Percentiles rank a stretch among this genome's conserved stretches.
Conservation (phyloP, 2,888 invertebrate species). For the Lasius platythorax region DNA sequence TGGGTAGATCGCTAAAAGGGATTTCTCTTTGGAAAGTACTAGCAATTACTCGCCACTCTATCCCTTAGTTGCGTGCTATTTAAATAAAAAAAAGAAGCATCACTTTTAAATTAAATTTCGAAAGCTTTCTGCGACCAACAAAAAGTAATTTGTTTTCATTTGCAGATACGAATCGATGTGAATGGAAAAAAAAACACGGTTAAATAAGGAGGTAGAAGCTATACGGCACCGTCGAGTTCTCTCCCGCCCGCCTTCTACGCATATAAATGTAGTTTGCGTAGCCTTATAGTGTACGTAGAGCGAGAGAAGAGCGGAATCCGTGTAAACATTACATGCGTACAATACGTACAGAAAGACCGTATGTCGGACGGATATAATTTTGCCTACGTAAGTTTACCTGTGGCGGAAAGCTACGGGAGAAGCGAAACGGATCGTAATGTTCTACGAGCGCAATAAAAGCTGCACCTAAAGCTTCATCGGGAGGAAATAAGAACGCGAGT, state of each 20-base stretch:
- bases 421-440: constrained; percentile 25
- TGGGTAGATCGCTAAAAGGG: neutral
- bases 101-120: neutral
- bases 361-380: neutral
- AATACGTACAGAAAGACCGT: constrained; percentile 12
- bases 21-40: neutral
- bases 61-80: neutral
- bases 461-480: constrained; percentile 35
- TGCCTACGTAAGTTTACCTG: constrained; percentile 23
- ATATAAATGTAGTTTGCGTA: constrained; percentile 29
- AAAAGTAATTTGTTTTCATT: neutral
- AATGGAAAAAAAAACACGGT: neutral
- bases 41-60: neutral
- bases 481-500: constrained; percentile 29
- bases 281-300: neutral
- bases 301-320: neutral
- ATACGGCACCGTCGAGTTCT: neutral
- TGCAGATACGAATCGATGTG: neutral
- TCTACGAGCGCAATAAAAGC: constrained; percentile 27
- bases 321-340: constrained; percentile 32
- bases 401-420: neutral
- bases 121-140: neutral
- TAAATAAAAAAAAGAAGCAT: neutral
- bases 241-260: constrained; percentile 5
- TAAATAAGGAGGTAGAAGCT: neutral